Base-by-base conservation (phyloP, 2,797 vertebrate species). In the Heterohyrax brucei region DNA sequence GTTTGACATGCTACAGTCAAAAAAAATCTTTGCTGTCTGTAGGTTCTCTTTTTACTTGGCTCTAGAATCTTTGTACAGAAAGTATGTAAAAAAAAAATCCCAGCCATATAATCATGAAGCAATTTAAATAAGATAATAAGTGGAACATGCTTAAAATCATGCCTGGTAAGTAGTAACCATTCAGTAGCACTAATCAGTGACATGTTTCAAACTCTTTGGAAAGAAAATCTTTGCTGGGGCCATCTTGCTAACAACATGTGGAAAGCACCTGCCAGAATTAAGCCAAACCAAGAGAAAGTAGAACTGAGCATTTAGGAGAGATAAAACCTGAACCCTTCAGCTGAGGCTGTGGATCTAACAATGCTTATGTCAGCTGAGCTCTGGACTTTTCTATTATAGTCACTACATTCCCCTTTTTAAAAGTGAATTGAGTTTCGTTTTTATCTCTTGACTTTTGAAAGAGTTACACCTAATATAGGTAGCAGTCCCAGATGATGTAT, bases 241-340 rank as follows among this genome's bases (percentile, higher is more conserved):
- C 64, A 78, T 95, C 90, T 93, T 96, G 88, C 50, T 92, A 90
- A 92, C 90, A 92, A 39, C 39, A 39, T 39, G 66, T 53, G 75
- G 44, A 44, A 83, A 94, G 61, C 83, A 61, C 3, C 75, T 64
- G 62, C 48, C n/a, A 89, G 46, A 56, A 59, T 82, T 56, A 83
- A 93, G 48, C 87, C 75, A 84, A 92, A 64, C 28, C 30, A 83
- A 64, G 50, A 46, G 53, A 30, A n/a, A 89, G 30, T 24, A 46
- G 59, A 70, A 46, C 56, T 16, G 44, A 94, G 91, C 66, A 66
- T 66, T 18, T 28, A 72, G 56, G 44, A 81, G 26, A 87, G 50
- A 90, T 2, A 26, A 5, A 80, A 6, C 9, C 78, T 24, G 24
- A 44, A 48, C 46, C 39, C 61, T 62, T 18, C 9, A 30, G 18